Evolutionary conservation across 2,113 vertebrate species (phyloP), one percentile per base, ranked within the genome.

Genomic region (Solea senegalensis): DNA sequence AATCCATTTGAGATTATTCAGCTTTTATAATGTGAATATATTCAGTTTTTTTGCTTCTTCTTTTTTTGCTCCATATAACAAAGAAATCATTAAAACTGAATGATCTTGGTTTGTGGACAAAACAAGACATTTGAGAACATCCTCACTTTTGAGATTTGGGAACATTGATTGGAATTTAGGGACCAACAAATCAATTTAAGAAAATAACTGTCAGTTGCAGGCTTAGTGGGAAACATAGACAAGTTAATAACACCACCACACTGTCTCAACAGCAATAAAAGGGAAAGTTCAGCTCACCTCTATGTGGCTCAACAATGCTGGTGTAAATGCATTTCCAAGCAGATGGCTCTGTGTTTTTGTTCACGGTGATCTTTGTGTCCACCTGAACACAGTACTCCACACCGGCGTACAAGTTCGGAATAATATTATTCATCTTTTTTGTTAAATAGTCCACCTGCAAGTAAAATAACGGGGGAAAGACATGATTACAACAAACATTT

Each of bases 331-430:
- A 93, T 1, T n/a, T n/a, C 88, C 76, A 84, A 1, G 6, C 8
- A 4, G 90, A 90, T 0, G 43, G n/a, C 14, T 0, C 1, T 0
- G 21, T 54, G 9, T 86, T 57, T 2, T 0, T 0, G 9, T 82
- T 85, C 1, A 0, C 0, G 0, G 0, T 0, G 7, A 1, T 34
- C 0, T 7, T 0, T 0, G 59, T 48, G 1, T 40, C 0, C 21
- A 89, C 87, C 49, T 49, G 15, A 0, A 92, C 52, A 56, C 92
- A 93, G 75, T 92, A 93, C 65, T 90, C 41, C 0, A 9, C 27
- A 1, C 68, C 83, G 0, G 0, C 13, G 57, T 86, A 13, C 1
- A 92, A 11, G 12, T 90, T 64, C 0, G 0, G 0, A 1, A 92
- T 2, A 4, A 11, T 82, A 0, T 40, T 39, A 16, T 0, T 82